Evolutionary conservation across 2,797 vertebrate species (phyloP).

Genomic region (Cercopithecus mitis): DNA sequence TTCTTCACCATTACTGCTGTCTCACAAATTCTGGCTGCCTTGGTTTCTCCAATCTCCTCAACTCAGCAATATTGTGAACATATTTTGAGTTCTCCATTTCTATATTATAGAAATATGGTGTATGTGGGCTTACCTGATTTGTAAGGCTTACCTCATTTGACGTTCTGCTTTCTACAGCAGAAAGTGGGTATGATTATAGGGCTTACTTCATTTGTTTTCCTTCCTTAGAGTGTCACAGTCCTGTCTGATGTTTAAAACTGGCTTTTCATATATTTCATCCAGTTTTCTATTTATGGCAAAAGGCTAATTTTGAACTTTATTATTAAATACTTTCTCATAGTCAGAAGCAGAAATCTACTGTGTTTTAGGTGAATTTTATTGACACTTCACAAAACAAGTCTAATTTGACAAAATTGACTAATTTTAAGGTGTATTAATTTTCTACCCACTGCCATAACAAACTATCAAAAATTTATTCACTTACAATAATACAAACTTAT

Average conservation of each 20-base stretch:
- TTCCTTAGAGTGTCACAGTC: not conserved
- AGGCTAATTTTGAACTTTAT: not conserved
- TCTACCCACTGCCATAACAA: not conserved
- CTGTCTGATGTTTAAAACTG: not conserved
- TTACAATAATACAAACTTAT: not conserved
- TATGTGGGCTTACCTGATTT: not conserved
- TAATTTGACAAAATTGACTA: not conserved
- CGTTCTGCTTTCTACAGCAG: not conserved
- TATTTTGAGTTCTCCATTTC: not conserved
- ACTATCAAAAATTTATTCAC: not conserved
- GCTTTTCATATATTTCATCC: not conserved
- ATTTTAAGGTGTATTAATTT: not conserved
- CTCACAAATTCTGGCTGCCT: not conserved
- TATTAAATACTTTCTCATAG: not conserved
- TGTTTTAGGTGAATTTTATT: not conserved
- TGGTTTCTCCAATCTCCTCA: not conserved
- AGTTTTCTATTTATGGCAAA: not conserved
- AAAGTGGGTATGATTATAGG: not conserved
- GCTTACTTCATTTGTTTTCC: not conserved
- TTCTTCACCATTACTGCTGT: not conserved
- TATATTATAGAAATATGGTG: not conserved
- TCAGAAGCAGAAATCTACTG: not conserved
- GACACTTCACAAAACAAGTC: not conserved
- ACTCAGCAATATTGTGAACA: not conserved
- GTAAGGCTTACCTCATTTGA: not conserved